Evolutionary conservation across 23 tunicate species (phyloP).

Genomic region (Diplosoma virens): DNA sequence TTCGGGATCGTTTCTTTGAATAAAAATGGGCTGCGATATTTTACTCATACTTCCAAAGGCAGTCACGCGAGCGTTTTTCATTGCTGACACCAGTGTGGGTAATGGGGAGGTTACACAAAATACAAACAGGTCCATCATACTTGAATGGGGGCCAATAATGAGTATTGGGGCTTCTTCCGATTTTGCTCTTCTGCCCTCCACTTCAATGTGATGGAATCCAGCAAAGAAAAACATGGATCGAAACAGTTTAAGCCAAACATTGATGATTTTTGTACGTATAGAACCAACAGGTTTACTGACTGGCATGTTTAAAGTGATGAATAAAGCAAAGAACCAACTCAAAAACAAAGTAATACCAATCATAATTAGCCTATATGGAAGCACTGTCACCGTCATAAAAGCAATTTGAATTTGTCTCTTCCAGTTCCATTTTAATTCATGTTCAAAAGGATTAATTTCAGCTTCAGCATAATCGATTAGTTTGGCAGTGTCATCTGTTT

Average conservation of each 20-base stretch:
- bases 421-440: slow-evolving; percentile 10
- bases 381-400: slow-evolving; percentile 36
- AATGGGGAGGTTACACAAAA: slow-evolving; percentile 34
- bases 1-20: slow-evolving; percentile 47
- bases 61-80: slow-evolving; percentile 37
- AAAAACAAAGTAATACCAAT: not conserved
- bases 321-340: slow-evolving; percentile 1
- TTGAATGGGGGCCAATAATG: slow-evolving; percentile 65
- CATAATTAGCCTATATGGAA: slow-evolving; percentile 4
- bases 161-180: slow-evolving; percentile 45
- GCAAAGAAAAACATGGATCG: slow-evolving; percentile 23
- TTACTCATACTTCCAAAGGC: slow-evolving; percentile 43
- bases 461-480: no score
- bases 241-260: slow-evolving; percentile 21
- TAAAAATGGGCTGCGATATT: slow-evolving; percentile 55
- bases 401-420: slow-evolving; percentile 21
- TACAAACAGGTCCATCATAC: slow-evolving; percentile 37
- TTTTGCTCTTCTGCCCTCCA: slow-evolving; percentile 43
- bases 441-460: slow-evolving; percentile 59
- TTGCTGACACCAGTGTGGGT: slow-evolving; percentile 50
- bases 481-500: no score
- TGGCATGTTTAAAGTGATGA: slow-evolving; percentile 6
- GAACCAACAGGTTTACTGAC: not conserved
- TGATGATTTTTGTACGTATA: not conserved
- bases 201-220: slow-evolving; percentile 53